These are phyloP conservation scores for Tylochromis polylepis DNA, from an alignment of 2,113 vertebrate species.

Conservation along the genomic window DNA sequence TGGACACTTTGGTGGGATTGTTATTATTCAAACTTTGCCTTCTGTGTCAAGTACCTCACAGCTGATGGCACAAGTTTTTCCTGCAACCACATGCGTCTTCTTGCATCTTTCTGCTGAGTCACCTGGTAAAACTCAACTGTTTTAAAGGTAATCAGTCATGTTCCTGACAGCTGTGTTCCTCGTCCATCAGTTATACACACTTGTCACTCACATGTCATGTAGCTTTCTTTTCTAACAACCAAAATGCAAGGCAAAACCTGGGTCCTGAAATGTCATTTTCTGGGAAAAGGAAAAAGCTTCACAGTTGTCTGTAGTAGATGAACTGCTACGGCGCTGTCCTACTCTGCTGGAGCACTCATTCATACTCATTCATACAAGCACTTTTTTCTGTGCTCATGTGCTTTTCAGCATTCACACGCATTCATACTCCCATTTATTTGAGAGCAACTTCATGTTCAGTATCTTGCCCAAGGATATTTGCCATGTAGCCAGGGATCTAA, in stretches of 20 bases:
- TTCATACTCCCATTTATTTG: not conserved
- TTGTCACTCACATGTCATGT: not conserved
- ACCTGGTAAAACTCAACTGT: not conserved
- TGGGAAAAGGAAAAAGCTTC: not conserved
- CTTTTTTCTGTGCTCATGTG: not conserved
- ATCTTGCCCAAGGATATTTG: not conserved
- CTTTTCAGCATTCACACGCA: not conserved
- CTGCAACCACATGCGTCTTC: not conserved
- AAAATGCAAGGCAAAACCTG: not conserved
- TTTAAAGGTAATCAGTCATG: not conserved
- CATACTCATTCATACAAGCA: not conserved
- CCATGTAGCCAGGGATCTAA: not conserved
- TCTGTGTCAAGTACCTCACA: not conserved
- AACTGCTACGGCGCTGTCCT: not conserved
- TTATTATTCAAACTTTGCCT: not conserved
- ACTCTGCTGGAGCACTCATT: not conserved
- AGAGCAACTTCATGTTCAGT: not conserved
- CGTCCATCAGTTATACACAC: not conserved
- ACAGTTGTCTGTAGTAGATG: not conserved
- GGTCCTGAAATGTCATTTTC: not conserved
- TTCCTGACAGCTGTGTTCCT: not conserved
- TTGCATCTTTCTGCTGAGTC: not conserved
- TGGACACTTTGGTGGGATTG: not conserved
- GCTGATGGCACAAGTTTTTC: not conserved
- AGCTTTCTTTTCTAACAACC: not conserved